These are phyloP conservation scores for Streptopelia turtur DNA, from an alignment of 2,797 vertebrate genomes.

Conservation along the genomic window DNA sequence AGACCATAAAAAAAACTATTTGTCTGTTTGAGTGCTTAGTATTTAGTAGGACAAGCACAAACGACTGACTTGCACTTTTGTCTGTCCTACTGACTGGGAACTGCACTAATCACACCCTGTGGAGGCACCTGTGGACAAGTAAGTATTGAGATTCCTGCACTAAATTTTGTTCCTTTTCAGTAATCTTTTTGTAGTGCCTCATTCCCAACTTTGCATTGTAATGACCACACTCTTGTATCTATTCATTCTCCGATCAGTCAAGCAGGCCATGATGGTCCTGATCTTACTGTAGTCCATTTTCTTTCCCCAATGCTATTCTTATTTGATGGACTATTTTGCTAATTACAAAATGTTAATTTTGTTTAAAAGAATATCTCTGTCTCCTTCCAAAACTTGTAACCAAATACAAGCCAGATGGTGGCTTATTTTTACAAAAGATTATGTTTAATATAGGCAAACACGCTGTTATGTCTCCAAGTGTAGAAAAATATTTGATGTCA, in stretches of 20 bases:
- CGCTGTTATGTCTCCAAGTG: not conserved
- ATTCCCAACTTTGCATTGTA: not conserved
- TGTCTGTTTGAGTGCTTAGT: not conserved
- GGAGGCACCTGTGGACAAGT: not conserved
- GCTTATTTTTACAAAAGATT: not conserved
- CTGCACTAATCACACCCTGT: not conserved
- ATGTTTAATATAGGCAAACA: not conserved
- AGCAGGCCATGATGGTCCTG: not conserved
- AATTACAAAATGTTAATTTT: not conserved
- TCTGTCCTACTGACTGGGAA: not conserved
- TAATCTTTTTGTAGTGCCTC: not conserved
- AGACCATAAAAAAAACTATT: not conserved
- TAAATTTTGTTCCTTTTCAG: not conserved
- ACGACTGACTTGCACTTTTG: not conserved
- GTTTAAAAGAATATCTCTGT: not conserved
- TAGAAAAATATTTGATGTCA: not conserved
- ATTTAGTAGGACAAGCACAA: not conserved
- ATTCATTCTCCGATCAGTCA: not conserved
- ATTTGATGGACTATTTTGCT: not conserved
- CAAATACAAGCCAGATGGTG: not conserved
- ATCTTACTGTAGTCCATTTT: not conserved
- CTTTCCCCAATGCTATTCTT: not conserved
- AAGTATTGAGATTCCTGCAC: not conserved
- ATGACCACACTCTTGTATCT: not conserved
- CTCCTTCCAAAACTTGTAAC: not conserved